Evolutionary conservation across 2,888 invertebrate genomes (phyloP).

Genomic region (Pocota personata): DNA sequence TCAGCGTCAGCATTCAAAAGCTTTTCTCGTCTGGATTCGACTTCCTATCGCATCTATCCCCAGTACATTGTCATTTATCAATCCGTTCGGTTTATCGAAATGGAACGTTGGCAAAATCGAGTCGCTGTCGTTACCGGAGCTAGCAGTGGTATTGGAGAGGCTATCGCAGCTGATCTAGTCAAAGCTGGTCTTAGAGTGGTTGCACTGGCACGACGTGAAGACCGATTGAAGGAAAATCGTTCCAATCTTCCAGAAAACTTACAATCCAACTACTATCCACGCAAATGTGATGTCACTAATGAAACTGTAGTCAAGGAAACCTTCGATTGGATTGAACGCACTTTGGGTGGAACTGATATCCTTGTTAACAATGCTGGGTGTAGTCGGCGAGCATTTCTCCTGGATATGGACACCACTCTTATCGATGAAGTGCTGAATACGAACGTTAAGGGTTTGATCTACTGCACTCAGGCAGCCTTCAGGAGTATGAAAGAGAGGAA

Average conservation of each 20-base stretch:
- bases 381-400: conserved; percentile 74
- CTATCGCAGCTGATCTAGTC: conserved; percentile 82
- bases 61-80: not conserved
- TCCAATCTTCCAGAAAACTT: conserved; percentile 73
- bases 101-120: conserved; percentile 86
- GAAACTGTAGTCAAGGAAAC: conserved; percentile 83
- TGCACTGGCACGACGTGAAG: conserved; percentile 84
- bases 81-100: conserved; percentile 73
- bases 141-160: conserved; percentile 86
- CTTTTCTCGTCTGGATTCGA: too few relatives aligned
- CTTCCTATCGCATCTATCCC: not conserved
- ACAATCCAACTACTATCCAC: conserved; percentile 69
- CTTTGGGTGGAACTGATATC: conserved; percentile 84
- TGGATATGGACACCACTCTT: conserved; percentile 11
- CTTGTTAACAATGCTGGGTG: conserved; percentile 85
- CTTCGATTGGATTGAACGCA: conserved; percentile 83
- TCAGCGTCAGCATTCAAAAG: too few relatives aligned
- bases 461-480: conserved; percentile 82
- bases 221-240: conserved; percentile 81
- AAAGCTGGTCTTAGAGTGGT: conserved; percentile 84
- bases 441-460: conserved; percentile 80
- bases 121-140: conserved; percentile 87
- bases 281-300: conserved; percentile 82
- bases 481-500: conserved; percentile 81
- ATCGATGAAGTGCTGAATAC: conserved; percentile 79